Conservation (phyloP, 37 sponge, comb jelly and placozoan species). For the Geodia barretti region DNA sequence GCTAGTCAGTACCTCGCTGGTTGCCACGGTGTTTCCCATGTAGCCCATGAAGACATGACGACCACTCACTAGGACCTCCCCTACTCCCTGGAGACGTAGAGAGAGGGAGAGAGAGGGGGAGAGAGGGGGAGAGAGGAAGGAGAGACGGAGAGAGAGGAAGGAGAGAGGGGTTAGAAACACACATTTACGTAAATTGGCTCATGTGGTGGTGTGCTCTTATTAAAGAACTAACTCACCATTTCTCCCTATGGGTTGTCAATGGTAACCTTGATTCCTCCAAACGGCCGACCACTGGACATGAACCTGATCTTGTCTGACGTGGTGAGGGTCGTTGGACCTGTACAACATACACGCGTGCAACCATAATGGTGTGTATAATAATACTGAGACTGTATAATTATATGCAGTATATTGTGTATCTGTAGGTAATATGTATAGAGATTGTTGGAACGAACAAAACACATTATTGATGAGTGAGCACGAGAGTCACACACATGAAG, state of each 20-base stretch:
- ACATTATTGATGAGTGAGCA: no score
- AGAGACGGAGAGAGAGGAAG: slow-evolving; percentile 10
- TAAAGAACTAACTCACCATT: slow-evolving; percentile 69
- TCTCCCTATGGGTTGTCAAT: slow-evolving; percentile 79
- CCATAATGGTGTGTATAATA: no score
- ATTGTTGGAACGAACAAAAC: no score
- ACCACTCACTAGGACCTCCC: slow-evolving; percentile 70
- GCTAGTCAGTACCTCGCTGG: slow-evolving; percentile 45
- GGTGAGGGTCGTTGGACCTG: slow-evolving; percentile 77
- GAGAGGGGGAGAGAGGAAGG: background rate
- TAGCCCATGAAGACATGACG: slow-evolving; percentile 92
- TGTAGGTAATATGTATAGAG: no score
- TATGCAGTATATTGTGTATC: no score
- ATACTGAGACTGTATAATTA: no score
- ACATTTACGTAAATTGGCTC: background rate
- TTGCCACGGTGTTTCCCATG: slow-evolving; percentile 42
- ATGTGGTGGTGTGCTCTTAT: no score
- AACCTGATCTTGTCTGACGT: slow-evolving; percentile 56
- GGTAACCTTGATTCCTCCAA: slow-evolving; percentile 45
- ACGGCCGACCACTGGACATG: slow-evolving; percentile 54
- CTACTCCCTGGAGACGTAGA: background rate
- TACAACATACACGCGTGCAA: no score
- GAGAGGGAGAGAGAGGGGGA: background rate
- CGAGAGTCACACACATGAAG: background rate
- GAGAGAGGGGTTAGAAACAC: background rate